Percentiles rank a stretch among this genome's conserved stretches.
Evolutionary conservation across 2,888 invertebrate genomes (phyloP).

Genomic region (Leucophenga maculata): DNA sequence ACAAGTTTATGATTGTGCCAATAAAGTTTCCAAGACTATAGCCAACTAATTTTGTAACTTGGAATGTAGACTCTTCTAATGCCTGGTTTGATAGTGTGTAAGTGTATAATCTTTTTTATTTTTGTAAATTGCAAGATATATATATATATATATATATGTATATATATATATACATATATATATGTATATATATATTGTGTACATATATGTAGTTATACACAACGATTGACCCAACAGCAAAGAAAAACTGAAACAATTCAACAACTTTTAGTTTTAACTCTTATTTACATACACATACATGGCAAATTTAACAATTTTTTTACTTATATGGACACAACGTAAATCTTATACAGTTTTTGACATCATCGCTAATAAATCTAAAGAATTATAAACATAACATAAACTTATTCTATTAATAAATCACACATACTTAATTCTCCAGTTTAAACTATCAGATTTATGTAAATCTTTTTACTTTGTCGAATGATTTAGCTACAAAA

Average conservation of each 20-base stretch:
- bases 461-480: constrained; percentile 7
- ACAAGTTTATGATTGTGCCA: too few species aligned
- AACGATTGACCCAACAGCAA: too few species aligned
- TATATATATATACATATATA: too few species aligned
- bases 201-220: too few species aligned
- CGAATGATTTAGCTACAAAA: constrained; percentile 14
- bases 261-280: constrained; percentile 32
- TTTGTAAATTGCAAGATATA: too few species aligned
- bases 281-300: constrained; percentile 55
- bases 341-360: constrained; percentile 48
- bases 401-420: constrained; percentile 52
- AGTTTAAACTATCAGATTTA: constrained; percentile 12
- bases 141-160: too few species aligned
- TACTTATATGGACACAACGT: constrained; percentile 49
- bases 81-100: too few species aligned
- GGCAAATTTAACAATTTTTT: constrained; percentile 63
- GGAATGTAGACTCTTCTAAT: too few species aligned
- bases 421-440: constrained; percentile 56
- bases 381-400: constrained; percentile 33
- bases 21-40: too few species aligned
- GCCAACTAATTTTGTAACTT: too few species aligned
- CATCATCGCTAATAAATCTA: constrained; percentile 32
- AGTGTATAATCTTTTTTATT: too few species aligned
- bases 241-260: not conserved
- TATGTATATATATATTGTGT: too few species aligned